Percentiles rank a stretch among this genome's conserved stretches.
Conservation (phyloP, 2,888 invertebrate genomes). For the Synergus japonicus region DNA sequence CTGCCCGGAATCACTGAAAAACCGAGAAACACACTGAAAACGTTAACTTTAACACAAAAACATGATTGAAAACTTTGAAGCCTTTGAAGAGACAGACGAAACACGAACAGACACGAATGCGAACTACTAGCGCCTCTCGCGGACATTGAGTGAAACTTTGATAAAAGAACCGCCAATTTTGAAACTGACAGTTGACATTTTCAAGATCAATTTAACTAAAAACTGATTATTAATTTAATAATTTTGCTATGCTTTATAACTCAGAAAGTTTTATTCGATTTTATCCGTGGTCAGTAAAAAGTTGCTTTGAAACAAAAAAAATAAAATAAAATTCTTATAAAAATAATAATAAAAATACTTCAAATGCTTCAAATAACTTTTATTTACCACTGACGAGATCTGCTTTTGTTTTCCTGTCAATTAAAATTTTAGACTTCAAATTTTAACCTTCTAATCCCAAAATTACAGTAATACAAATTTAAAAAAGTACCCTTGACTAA, state of each 20-base stretch:
- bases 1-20: slow-evolving; percentile 42
- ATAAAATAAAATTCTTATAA: too few relatives aligned
- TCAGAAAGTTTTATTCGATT: too few relatives aligned
- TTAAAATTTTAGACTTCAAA: background rate
- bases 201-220: too few relatives aligned
- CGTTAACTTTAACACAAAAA: slow-evolving; percentile 58
- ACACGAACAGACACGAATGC: slow-evolving; percentile 46
- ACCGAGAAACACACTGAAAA: slow-evolving; percentile 52
- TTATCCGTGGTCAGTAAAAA: too few relatives aligned
- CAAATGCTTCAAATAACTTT: too few relatives aligned
- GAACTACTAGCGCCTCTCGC: background rate
- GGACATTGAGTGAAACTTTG: background rate
- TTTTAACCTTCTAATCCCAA: background rate
- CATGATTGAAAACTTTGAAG: slow-evolving; percentile 55
- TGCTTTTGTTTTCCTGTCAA: slow-evolving; percentile 1
- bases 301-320: too few relatives aligned
- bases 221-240: too few relatives aligned
- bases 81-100: slow-evolving; percentile 53
- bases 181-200: too few relatives aligned
- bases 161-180: too few relatives aligned
- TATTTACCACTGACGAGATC: background rate
- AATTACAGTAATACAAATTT: background rate
- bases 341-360: too few relatives aligned
- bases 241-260: too few relatives aligned
- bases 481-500: background rate